Evolutionary conservation across 2,888 invertebrate species (phyloP).

Genomic region (Formica aserva): DNA sequence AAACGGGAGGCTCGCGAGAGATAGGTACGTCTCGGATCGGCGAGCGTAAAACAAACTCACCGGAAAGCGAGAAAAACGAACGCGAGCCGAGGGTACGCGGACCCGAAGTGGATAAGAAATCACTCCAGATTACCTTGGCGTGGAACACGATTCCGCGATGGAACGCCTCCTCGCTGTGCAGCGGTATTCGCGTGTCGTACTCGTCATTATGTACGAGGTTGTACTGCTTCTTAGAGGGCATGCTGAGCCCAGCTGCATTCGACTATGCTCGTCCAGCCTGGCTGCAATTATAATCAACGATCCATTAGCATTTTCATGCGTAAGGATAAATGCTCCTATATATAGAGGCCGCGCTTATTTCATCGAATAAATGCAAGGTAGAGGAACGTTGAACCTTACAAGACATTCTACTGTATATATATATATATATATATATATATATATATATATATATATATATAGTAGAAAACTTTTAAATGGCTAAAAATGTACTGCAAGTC

Average conservation of each 20-base stretch:
- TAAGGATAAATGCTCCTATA: neutral
- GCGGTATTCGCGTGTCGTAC: slow-evolving; percentile 97
- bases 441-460: no score
- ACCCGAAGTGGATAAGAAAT: slow-evolving; percentile 42
- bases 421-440: no score
- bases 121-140: slow-evolving; percentile 93
- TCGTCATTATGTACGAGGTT: slow-evolving; percentile 98
- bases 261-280: slow-evolving; percentile 82
- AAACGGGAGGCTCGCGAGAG: neutral
- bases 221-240: slow-evolving; percentile 96
- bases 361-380: neutral
- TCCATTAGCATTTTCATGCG: slow-evolving; percentile 31
- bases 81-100: neutral
- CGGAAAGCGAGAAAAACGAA: slow-evolving; percentile 36
- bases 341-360: neutral
- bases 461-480: neutral
- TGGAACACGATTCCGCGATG: slow-evolving; percentile 98
- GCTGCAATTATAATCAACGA: slow-evolving; percentile 77
- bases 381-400: neutral
- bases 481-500: neutral
- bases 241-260: slow-evolving; percentile 87
- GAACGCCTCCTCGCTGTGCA: slow-evolving; percentile 98
- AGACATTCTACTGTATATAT: neutral
- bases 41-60: neutral
- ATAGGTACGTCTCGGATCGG: neutral